phyloP scores from a whole-genome alignment of 2,113 vertebrate genomes.

The Desmodus rotundus region DNA sequence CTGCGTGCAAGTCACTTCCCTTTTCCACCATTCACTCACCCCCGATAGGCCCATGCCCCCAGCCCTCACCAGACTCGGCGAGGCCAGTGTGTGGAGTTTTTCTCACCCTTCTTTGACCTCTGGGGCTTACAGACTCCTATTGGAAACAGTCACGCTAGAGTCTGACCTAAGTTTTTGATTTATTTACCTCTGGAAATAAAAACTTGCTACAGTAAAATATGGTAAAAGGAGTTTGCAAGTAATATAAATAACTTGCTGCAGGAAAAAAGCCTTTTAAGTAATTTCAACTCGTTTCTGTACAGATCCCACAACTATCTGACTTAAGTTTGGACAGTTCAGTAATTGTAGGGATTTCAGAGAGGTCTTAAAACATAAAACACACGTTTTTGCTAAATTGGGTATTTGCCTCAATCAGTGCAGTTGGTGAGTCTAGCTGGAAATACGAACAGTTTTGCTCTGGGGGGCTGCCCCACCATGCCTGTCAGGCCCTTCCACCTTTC shows the following conservation, averaged over 20 bases:
- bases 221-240: not conserved
- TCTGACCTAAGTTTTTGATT: not conserved
- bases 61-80: not conserved
- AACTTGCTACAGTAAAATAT: not conserved
- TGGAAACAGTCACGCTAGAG: not conserved
- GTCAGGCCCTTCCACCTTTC: fast-evolving
- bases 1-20: fast-evolving
- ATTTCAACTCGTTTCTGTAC: not conserved
- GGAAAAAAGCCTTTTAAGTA: not conserved
- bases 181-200: not conserved
- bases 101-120: not conserved
- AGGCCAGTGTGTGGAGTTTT: not conserved
- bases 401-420: not conserved
- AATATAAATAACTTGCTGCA: not conserved
- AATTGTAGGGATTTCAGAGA: not conserved
- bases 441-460: not conserved
- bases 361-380: not conserved
- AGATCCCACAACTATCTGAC: not conserved
- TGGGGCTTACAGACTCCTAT: not conserved
- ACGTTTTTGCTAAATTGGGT: not conserved
- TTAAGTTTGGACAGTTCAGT: not conserved
- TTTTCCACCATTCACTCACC: not conserved
- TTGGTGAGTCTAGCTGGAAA: not conserved
- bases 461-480: fast-evolving
- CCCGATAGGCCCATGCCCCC: fast-evolving